Conservation (phyloP, 2,113 vertebrate genomes). For the Oreochromis aureus region DNA sequence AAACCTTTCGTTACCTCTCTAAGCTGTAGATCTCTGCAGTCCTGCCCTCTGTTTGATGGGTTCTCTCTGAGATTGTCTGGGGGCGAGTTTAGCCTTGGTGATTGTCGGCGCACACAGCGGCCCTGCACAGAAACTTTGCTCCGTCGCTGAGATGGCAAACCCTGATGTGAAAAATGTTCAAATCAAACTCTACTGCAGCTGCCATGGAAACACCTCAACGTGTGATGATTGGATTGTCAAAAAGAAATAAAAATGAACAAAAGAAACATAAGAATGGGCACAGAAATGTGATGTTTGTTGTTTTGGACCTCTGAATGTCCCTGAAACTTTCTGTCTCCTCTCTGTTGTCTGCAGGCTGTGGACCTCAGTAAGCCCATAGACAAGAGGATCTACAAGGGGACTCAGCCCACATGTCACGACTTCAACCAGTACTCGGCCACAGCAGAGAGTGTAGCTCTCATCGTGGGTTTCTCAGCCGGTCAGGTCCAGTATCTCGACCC, state of each 20-base stretch:
- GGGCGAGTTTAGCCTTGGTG: background rate
- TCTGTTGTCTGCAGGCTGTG: slow-evolving; percentile 70
- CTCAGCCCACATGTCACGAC: slow-evolving; percentile 89
- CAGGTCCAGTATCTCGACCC: slow-evolving; percentile 91
- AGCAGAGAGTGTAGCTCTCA: slow-evolving; percentile 80
- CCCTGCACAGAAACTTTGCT: background rate
- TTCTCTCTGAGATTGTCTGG: background rate
- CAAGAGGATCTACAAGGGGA: slow-evolving; percentile 90
- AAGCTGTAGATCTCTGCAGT: background rate
- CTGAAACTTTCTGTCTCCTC: background rate
- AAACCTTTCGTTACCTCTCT: background rate
- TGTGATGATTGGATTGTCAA: background rate
- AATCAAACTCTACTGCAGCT: background rate
- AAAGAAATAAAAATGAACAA: background rate
- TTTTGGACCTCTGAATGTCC: background rate
- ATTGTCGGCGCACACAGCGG: background rate
- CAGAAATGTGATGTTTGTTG: background rate
- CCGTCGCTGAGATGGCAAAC: background rate
- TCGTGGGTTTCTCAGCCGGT: slow-evolving; percentile 88
- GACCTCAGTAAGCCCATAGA: slow-evolving; percentile 92
- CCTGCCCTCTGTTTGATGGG: background rate
- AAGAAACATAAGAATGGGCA: background rate
- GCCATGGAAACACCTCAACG: background rate
- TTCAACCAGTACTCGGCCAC: slow-evolving; percentile 90
- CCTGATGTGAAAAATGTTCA: background rate